These are phyloP conservation scores for Tetramorium parvispinum DNA, from an alignment of 1,140 invertebrate species.

Conservation along the genomic window DNA sequence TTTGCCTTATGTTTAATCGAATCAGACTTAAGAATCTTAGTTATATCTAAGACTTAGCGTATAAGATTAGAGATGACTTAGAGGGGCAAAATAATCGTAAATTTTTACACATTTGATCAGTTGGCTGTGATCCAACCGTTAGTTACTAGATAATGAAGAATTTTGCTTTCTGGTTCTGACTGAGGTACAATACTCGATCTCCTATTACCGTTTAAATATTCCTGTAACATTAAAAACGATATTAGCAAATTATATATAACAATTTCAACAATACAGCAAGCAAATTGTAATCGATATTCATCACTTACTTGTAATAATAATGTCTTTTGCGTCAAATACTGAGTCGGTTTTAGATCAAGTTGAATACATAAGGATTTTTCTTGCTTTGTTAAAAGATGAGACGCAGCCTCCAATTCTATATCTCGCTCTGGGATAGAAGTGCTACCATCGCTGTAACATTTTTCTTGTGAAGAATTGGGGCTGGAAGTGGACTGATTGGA, in stretches of 20 bases:
- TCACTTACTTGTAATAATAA: conserved; percentile 82
- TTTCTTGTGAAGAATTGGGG: conserved; percentile 77
- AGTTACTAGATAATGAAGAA: conserved; percentile 85
- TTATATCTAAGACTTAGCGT: conserved; percentile 75
- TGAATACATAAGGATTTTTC: conserved; percentile 85
- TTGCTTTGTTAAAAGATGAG: conserved; percentile 84
- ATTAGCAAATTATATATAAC: neutral
- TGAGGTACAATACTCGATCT: conserved; percentile 82
- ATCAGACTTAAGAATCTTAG: conserved; percentile 67
- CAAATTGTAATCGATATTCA: conserved; percentile 30
- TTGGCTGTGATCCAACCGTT: conserved; percentile 85
- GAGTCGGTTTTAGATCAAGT: conserved; percentile 84
- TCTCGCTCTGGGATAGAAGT: conserved; percentile 72
- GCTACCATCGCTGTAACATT: conserved; percentile 72
- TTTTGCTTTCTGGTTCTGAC: conserved; percentile 85
- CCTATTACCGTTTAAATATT: conserved; percentile 84
- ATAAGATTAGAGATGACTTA: conserved; percentile 79
- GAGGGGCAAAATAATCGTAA: conserved; percentile 74
- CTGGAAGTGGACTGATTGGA: conserved; percentile 76
- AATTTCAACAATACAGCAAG: conserved; percentile 8
- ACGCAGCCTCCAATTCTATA: conserved; percentile 83
- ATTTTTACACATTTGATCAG: conserved; percentile 74
- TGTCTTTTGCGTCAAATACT: conserved; percentile 85
- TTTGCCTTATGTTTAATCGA: conserved; percentile 61
- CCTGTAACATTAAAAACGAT: conserved; percentile 75